These are phyloP conservation scores for Eutrigla gurnardus DNA, from an alignment of 2,797 vertebrate species.

Conservation along the genomic window DNA sequence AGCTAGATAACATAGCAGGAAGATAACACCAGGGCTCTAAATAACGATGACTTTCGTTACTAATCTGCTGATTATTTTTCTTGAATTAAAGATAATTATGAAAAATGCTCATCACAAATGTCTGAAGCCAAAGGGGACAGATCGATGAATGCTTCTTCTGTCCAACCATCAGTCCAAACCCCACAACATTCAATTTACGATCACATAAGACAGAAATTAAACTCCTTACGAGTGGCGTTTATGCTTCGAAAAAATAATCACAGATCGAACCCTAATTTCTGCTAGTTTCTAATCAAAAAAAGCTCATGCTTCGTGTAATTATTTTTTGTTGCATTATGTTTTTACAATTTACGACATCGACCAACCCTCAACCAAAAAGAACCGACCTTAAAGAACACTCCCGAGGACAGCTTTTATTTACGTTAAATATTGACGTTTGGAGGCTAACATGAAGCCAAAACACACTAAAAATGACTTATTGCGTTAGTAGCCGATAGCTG, in stretches of 20 bases:
- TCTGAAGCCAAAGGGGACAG: not conserved
- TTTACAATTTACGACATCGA: not conserved
- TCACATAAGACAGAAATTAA: not conserved
- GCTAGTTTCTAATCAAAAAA: not conserved
- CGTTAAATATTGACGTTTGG: no score
- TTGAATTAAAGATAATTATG: not conserved
- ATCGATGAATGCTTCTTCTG: not conserved
- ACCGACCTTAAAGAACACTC: not conserved
- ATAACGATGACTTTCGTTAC: not conserved
- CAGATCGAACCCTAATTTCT: not conserved
- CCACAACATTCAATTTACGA: not conserved
- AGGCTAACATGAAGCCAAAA: no score
- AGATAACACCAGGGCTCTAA: not conserved
- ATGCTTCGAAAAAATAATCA: not conserved
- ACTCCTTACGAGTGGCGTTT: no score
- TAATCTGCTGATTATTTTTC: not conserved
- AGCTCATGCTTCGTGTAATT: not conserved
- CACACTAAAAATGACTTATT: not conserved
- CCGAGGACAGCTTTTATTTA: not conserved
- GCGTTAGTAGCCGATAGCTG: not conserved
- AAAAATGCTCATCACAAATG: not conserved
- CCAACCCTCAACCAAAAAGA: not conserved
- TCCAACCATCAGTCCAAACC: not conserved
- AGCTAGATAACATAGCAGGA: not conserved
- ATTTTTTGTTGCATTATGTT: not conserved